Base-by-base conservation (phyloP, 2,797 vertebrate species). In the Catostomus latipinnis region DNA sequence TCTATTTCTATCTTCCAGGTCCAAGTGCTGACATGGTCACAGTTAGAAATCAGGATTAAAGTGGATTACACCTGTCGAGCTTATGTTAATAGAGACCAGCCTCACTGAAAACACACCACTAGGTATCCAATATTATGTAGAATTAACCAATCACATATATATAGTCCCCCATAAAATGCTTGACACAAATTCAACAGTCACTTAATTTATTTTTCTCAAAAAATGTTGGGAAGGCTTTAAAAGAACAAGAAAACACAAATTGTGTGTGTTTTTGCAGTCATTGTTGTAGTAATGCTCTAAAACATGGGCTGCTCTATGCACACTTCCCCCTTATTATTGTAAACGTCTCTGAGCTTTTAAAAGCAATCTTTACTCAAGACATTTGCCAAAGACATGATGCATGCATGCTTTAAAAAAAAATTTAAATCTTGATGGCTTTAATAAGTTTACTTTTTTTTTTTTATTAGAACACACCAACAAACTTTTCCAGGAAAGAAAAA, bases 1-100 rank as follows among this genome's bases (percentile, higher is more conserved):
- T 71, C 61, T 52, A 34, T 13, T 49, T 11, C 54, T 45, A 18
- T 16, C 1, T 18, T 72, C 11, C 80, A 73, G 63, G 52, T 78
- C 63, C n/a, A 57, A 14, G 16, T 67, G 63, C 5, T 10, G 54
- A 43, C 43, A 49, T 49, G 16, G 12, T 66, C 63, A 53, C 62
- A 71, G 57, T 69, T 80, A 71, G 53, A 73, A 61, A n/a, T 76
- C 13, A 6, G 79, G 83, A 84, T 86, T 84, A 84, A 58, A 70
- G 63, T 53, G 81, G 83, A 86, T 86, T 86, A 84, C 66, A 81
- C 72, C 63, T 74, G 60, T 50, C 18, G 76, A 80, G 71, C 77
- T 83, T 84, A 80, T 85, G 83, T 79, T 77, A 73, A 68, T 34
- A 77, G 18, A 58, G 56, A 6, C 12, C 45, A 8, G 49, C 54